Evolutionary conservation across 2,888 invertebrate species (phyloP).

Genomic region (Tetranychus truncatus): DNA sequence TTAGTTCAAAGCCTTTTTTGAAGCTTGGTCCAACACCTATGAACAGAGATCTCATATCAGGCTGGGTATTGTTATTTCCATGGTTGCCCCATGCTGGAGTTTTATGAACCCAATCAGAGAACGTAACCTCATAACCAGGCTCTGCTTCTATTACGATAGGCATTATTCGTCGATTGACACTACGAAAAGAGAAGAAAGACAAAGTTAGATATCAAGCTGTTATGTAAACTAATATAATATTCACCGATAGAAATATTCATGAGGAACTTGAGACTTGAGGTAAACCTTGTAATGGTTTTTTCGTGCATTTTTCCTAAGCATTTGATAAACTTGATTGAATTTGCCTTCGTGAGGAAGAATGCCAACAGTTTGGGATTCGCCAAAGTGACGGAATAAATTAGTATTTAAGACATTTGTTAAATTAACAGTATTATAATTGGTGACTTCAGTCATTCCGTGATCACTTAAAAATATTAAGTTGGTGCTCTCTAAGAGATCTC

Average conservation of each 20-base stretch:
- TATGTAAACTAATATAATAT: neutral
- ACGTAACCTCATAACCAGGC: constrained; percentile 24
- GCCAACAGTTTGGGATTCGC: constrained; percentile 42
- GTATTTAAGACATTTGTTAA: constrained; percentile 38
- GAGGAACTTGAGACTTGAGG: constrained; percentile 30
- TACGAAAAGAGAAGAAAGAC: neutral
- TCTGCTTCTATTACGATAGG: constrained; percentile 31
- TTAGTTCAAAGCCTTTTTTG: constrained; percentile 30
- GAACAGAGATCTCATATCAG: constrained; percentile 49
- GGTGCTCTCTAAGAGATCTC: constrained; percentile 33
- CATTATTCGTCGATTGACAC: constrained; percentile 30
- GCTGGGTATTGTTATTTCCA: constrained; percentile 36
- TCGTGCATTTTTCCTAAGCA: neutral
- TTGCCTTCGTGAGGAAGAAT: constrained; percentile 39
- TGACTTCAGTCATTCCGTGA: constrained; percentile 49
- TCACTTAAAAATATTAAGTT: constrained; percentile 33
- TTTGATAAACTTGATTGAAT: constrained; percentile 5
- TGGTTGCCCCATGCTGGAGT: constrained; percentile 31
- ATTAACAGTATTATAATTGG: constrained; percentile 38
- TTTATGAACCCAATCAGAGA: constrained; percentile 2
- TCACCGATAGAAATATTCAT: constrained; percentile 29
- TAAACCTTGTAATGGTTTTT: constrained; percentile 29
- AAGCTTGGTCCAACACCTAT: constrained; percentile 50
- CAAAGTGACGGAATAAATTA: constrained; percentile 37
- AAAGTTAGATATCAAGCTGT: neutral